Evolutionary conservation across 2,113 vertebrate genomes (phyloP), one percentile per base, ranked within the genome.

Genomic region (Actenoides lindsayi): DNA sequence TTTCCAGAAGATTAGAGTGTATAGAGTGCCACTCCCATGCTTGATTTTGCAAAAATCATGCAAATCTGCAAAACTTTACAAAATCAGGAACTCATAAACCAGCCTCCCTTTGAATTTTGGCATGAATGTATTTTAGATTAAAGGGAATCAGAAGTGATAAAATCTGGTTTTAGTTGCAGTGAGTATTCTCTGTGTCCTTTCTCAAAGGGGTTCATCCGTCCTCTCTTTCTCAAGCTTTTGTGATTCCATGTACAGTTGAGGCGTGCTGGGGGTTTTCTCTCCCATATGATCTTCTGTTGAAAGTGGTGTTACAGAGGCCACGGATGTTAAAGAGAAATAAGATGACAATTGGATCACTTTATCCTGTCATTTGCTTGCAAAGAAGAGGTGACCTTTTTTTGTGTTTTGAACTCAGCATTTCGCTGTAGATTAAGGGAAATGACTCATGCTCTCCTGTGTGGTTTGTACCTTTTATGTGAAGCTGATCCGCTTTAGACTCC

Each of bases 331-430:
- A 94, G 69, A 48, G 64, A 81, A 80, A n/a, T 31, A 37, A 89
- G 54, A 69, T 48, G 74, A 86, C 79, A 94, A 80, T 5, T 56
- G 67, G 31, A 87, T 84, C 53, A 9, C 83, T 94, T 83, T 83
- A 18, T 64, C 42, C 76, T 57, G 30, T 93, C 77, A 64, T 71
- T 71, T 82, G 48, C 4, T 0, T 60, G 82, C 44, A 60, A 87
- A 83, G 78, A 46, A 51, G 77, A 54, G 41, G 88, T 67, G 84
- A 83, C 76, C 82, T 94, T 89, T 89, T 89, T 83, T 73, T 0
- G 10, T 87, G 64, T 53, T 96, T 96, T 94, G 63, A 88, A 82
- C 75, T 82, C 92, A 89, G 76, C 64, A 74, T 78, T 88, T 91
- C 2, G 0, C 20, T 78, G 79, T 18, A 37, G 75, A 96, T 93